Evolutionary conservation across 1,140 invertebrate species (phyloP).

Genomic region (Potamilus streckersoni): DNA sequence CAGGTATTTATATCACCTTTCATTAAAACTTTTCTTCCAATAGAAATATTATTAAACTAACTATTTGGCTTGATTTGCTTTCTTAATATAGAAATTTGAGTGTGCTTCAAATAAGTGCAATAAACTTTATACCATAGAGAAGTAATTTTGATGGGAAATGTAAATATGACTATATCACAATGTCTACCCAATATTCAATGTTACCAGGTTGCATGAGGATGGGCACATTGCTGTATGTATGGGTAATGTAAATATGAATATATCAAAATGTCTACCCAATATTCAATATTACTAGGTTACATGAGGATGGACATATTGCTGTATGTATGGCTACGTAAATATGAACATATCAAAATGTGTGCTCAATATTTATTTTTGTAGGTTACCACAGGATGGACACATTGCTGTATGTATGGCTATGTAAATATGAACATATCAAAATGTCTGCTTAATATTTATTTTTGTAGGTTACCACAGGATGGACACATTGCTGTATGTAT

Average conservation of each 20-base stretch:
- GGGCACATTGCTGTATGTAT: too few relatives aligned
- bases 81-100: background rate
- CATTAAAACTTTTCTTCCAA: background rate
- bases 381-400: conserved; percentile 59
- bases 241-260: background rate
- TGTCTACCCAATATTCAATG: too few relatives aligned
- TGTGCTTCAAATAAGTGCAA: background rate
- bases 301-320: conserved; percentile 8
- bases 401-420: conserved; percentile 56
- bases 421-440: background rate
- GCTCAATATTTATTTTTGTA: conserved; percentile 9
- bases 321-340: background rate
- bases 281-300: conserved; percentile 43
- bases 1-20: too few relatives aligned
- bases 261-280: too few relatives aligned
- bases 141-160: background rate
- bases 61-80: background rate
- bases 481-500: conserved; percentile 61
- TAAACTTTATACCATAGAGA: background rate
- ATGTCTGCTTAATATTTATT: too few relatives aligned
- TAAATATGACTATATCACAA: background rate
- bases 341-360: too few relatives aligned
- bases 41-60: background rate
- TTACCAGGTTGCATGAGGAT: conserved; percentile 49
- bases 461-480: conserved; percentile 53